Evolutionary conservation across 2,888 invertebrate species (phyloP).

Genomic region (Marasmarcha lunaedactyla): DNA sequence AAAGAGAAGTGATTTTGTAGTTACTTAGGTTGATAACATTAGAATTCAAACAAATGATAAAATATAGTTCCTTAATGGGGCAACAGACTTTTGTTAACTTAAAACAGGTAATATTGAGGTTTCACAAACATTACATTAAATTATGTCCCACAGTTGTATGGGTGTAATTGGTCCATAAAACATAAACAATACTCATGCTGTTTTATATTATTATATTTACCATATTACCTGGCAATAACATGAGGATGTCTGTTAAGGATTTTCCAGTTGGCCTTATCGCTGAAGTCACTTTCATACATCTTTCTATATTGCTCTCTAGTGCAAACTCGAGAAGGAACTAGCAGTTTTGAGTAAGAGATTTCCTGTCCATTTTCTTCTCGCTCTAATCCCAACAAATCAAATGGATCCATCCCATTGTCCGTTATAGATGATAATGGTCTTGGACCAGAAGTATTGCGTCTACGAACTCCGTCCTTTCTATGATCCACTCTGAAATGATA

Average conservation of each 20-base stretch:
- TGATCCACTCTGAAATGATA: constrained; percentile 61
- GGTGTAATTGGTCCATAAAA: too few relatives aligned
- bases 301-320: constrained; percentile 57
- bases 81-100: too few relatives aligned
- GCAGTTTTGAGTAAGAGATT: constrained; percentile 87
- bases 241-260: constrained; percentile 58
- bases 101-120: too few relatives aligned
- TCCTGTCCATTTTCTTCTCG: constrained; percentile 89
- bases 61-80: too few relatives aligned
- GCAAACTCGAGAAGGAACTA: constrained; percentile 77
- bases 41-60: too few relatives aligned
- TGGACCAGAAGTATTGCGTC: constrained; percentile 85
- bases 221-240: constrained; percentile 72
- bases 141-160: too few relatives aligned
- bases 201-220: too few relatives aligned
- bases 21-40: too few relatives aligned
- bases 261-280: constrained; percentile 54
- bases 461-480: constrained; percentile 79
- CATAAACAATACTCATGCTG: too few relatives aligned
- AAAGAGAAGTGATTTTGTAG: too few relatives aligned
- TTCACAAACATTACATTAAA: too few relatives aligned
- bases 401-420: constrained; percentile 86
- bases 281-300: constrained; percentile 57
- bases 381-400: constrained; percentile 86
- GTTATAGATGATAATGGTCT: constrained; percentile 86